A percentile compares a stretch with the other conserved stretches of the same genome.
Conservation (phyloP, 2,797 vertebrate species). For the Rachycentron canadum region DNA sequence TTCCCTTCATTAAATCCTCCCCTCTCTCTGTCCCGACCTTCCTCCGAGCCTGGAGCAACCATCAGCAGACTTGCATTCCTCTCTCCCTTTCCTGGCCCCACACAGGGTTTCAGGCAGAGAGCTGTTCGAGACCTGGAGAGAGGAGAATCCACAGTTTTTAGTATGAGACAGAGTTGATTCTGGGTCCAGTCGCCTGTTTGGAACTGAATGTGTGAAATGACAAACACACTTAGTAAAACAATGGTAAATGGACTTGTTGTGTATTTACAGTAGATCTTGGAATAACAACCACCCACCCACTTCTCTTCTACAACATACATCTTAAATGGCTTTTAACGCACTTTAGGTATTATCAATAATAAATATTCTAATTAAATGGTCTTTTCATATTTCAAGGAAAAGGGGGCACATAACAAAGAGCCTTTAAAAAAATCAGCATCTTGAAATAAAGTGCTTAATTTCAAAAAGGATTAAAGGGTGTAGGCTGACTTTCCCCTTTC, state of each 20-base stretch:
- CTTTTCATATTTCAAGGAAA: background rate
- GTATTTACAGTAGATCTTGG: background rate
- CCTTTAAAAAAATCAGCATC: too few species aligned
- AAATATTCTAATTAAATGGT: background rate
- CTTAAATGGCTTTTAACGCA: background rate
- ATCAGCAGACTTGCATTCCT: constrained; percentile 82
- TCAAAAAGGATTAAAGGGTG: too few species aligned
- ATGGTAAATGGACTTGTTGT: background rate
- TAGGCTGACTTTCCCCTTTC: too few species aligned
- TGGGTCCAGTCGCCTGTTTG: constrained; percentile 3
- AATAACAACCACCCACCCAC: background rate
- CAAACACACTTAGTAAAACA: background rate
- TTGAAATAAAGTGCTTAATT: too few species aligned
- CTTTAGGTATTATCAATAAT: too few species aligned
- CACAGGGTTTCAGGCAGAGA: constrained; percentile 65
- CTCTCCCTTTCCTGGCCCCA: constrained; percentile 81
- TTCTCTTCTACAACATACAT: background rate
- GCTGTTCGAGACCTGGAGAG: constrained; percentile 35
- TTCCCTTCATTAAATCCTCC: constrained; percentile 80
- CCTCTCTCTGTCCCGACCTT: constrained; percentile 76
- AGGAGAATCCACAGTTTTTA: constrained; percentile 44
- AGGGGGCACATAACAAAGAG: background rate
- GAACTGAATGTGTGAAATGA: constrained; percentile 14
- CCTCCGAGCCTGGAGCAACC: constrained; percentile 80
- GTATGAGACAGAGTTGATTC: constrained; percentile 15